These are phyloP conservation scores for Numenius phaeopus DNA, from an alignment of 2,797 vertebrate genomes.

Conservation along the genomic window DNA sequence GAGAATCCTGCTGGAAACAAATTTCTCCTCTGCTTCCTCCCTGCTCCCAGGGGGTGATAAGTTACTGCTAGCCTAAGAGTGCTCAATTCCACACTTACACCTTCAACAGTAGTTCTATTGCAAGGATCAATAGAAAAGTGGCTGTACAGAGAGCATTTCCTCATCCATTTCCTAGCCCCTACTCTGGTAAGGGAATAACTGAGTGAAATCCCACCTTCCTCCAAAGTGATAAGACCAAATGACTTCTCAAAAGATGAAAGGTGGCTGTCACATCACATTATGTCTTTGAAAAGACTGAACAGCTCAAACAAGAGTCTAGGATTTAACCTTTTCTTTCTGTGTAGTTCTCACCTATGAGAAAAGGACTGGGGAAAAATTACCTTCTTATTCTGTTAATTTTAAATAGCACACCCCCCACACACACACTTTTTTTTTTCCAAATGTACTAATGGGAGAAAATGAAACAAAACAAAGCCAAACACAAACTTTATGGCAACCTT, in stretches of 20 bases:
- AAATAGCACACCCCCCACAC: background rate
- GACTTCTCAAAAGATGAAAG: slow-evolving; percentile 10
- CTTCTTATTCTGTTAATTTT: background rate
- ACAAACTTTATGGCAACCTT: background rate
- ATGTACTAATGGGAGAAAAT: background rate
- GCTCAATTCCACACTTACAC: background rate
- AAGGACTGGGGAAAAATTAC: background rate
- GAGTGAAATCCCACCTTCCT: background rate
- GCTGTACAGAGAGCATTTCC: background rate
- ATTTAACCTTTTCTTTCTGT: background rate
- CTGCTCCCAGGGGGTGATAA: background rate
- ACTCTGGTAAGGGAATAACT: background rate
- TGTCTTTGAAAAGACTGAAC: background rate
- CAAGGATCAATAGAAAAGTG: background rate
- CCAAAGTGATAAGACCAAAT: background rate
- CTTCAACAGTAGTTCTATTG: background rate
- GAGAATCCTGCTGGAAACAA: background rate
- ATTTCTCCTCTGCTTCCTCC: background rate
- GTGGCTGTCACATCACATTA: background rate
- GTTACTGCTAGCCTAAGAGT: background rate
- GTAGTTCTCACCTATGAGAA: background rate
- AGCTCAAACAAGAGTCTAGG: background rate
- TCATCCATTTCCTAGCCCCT: background rate
- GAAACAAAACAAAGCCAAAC: background rate
- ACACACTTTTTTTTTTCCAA: no score